Evolutionary conservation across 2,797 vertebrate species (phyloP), one percentile per base, ranked within the genome.

Genomic region (Falco naumanni): DNA sequence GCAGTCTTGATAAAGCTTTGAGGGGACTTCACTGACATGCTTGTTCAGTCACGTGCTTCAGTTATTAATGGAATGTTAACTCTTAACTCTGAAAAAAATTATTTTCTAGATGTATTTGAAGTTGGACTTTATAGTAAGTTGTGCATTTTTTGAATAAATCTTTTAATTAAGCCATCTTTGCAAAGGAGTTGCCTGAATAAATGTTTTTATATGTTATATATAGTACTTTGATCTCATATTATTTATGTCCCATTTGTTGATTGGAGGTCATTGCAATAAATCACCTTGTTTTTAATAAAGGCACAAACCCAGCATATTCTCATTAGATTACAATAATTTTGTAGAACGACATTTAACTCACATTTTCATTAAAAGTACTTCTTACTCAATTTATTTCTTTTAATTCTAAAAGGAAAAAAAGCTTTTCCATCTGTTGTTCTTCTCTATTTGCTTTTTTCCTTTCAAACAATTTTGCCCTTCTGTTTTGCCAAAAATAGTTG

Each of bases 401-500:
- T 96, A 90, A 94, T 96, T 93, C 57, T 90, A 93, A 79, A 68
- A 59, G 34, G 19, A 59, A 94, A 95, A 95, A 96, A 96, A 91
- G 5, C 8, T 65, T 89, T 77, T 92, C 93, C 84, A 95, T 95
- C 90, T 97, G 85, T 95, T 96, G 72, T 95, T 97, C 93, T 96
- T 90, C 87, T 90, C 57, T 96, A 51, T 96, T 92, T 84, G 45
- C 89, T 96, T 88, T 88, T 92, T 92, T 97, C 89, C 74, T 92
- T 96, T 97, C 90, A 96, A 96, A 94, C 94, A 87, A 91, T 95
- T 95, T 97, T 96, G 45, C 84, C 79, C 77, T 97, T 97, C 83
- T 97, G 72, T 96, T 97, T 97, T 95, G 54, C 81, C 97, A 96
- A 95, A 98, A 97, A 96, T 96, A 97, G 96, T 97, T 97, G 69